Evolutionary conservation across 2,888 invertebrate genomes (phyloP).

Genomic region (Hydropsyche betteni): DNA sequence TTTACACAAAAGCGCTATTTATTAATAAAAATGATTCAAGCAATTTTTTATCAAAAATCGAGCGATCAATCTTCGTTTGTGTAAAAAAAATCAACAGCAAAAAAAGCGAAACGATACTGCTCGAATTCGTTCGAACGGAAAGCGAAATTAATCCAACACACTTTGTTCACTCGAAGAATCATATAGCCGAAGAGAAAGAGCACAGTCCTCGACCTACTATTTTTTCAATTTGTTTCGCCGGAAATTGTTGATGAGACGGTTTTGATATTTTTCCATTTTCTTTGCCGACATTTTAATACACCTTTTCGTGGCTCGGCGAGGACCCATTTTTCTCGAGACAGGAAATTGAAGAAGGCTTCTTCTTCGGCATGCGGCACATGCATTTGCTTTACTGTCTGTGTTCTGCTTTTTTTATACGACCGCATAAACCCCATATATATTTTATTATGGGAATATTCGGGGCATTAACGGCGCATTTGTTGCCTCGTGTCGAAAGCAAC

Average conservation of each 20-base stretch:
- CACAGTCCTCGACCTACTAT: neutral
- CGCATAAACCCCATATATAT: neutral
- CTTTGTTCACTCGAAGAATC: neutral
- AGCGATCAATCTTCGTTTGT: too few relatives aligned
- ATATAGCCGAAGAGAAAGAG: neutral
- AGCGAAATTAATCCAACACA: too few relatives aligned
- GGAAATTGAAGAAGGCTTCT: conserved; percentile 41
- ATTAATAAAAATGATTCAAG: too few relatives aligned
- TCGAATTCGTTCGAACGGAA: too few relatives aligned
- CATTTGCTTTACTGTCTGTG: neutral
- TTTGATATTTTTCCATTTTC: conserved; percentile 42
- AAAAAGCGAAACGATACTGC: too few relatives aligned
- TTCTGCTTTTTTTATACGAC: neutral
- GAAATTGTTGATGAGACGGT: conserved; percentile 44
- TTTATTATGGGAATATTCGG: neutral
- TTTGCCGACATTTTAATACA: conserved; percentile 43
- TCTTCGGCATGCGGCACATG: neutral
- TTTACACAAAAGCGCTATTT: too few relatives aligned
- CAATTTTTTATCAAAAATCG: too few relatives aligned
- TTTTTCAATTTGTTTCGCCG: conserved; percentile 42
- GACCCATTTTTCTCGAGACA: conserved; percentile 11
- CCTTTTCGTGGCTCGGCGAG: conserved; percentile 8
- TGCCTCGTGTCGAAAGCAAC: too few relatives aligned
- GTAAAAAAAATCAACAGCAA: too few relatives aligned
- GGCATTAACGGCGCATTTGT: too few relatives aligned